These are phyloP conservation scores for Sminthurinus aureus DNA, from an alignment of 2,888 invertebrate species.

Conservation along the genomic window DNA sequence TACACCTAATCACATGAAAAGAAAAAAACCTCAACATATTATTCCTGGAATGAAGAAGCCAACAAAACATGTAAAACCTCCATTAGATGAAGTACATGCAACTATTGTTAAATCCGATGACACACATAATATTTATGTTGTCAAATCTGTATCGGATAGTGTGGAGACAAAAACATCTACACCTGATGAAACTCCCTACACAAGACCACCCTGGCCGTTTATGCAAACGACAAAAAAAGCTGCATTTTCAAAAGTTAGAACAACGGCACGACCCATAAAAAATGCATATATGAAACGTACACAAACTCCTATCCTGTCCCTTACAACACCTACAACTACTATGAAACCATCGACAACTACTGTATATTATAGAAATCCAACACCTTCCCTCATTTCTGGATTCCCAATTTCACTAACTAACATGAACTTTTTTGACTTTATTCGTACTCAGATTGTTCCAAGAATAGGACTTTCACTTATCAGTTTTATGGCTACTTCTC, in stretches of 20 bases:
- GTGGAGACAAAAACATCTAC: slow-evolving; percentile 46
- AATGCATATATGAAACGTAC: slow-evolving; percentile 49
- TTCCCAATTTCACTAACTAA: slow-evolving; percentile 52
- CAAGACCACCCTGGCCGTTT: slow-evolving; percentile 40
- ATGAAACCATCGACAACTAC: slow-evolving; percentile 50
- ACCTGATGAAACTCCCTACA: slow-evolving; percentile 25
- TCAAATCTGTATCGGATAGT: slow-evolving; percentile 43
- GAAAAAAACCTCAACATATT: slow-evolving; percentile 45
- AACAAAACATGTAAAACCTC: slow-evolving; percentile 56
- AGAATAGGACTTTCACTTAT: slow-evolving; percentile 55
- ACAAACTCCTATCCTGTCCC: slow-evolving; percentile 40
- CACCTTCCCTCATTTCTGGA: slow-evolving; percentile 48
- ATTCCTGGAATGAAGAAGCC: slow-evolving; percentile 30
- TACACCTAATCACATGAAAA: slow-evolving; percentile 29
- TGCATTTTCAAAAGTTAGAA: slow-evolving; percentile 43
- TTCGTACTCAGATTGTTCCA: slow-evolving; percentile 57
- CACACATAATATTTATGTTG: slow-evolving; percentile 55
- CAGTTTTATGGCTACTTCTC: slow-evolving; percentile 59
- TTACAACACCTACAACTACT: slow-evolving; percentile 56
- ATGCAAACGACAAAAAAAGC: slow-evolving; percentile 36
- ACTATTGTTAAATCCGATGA: slow-evolving; percentile 51
- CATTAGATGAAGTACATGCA: slow-evolving; percentile 52
- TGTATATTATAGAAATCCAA: slow-evolving; percentile 55
- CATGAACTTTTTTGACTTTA: slow-evolving; percentile 57
- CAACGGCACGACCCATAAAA: slow-evolving; percentile 51